These are phyloP conservation scores for Serinus canaria DNA, from an alignment of 2,113 vertebrate genomes.

Conservation along the genomic window DNA sequence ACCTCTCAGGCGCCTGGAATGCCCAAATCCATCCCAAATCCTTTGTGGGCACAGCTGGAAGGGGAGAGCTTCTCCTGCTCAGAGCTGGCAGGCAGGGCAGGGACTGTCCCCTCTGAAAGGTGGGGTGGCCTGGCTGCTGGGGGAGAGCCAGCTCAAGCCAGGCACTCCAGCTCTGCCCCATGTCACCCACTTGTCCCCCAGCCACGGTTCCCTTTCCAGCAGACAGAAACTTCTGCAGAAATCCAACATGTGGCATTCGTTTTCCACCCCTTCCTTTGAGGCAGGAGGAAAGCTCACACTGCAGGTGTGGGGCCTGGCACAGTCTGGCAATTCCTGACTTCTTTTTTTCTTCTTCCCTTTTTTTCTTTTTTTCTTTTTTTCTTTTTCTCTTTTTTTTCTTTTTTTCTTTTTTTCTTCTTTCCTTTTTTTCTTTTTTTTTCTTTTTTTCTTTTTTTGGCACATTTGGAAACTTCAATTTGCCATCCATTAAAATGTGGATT, in stretches of 20 bases:
- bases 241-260: background rate
- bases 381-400: background rate
- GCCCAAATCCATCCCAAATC: background rate
- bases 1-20: background rate
- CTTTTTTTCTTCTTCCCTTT: background rate
- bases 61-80: background rate
- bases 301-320: background rate
- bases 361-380: background rate
- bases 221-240: background rate
- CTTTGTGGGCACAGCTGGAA: background rate
- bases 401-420: too few species aligned
- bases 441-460: background rate
- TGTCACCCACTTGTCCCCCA: background rate
- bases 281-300: background rate
- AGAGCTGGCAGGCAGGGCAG: background rate
- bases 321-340: background rate
- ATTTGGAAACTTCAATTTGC: background rate
- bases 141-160: background rate
- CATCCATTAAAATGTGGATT: background rate
- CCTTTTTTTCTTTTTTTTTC: too few species aligned
- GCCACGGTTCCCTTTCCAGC: background rate
- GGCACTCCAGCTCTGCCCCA: background rate
- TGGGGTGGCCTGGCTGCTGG: rapidly evolving
- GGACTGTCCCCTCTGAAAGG: background rate
- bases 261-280: background rate